Conservation (phyloP, 2,113 vertebrate genomes). For the Grallaria varia region DNA sequence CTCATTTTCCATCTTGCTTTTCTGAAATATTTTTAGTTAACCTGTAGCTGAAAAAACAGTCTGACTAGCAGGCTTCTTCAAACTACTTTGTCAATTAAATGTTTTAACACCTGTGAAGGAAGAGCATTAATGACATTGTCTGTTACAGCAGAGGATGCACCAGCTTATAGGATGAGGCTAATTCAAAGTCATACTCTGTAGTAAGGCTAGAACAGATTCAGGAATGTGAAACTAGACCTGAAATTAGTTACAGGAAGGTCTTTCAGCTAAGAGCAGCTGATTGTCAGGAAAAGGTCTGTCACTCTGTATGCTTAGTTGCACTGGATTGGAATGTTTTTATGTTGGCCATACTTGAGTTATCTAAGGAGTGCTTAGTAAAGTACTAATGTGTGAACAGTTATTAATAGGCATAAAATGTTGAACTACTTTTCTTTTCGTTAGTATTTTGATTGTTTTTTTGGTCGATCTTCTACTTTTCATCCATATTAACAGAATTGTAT, state of each 20-base stretch:
- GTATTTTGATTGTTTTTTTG: background rate
- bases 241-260: background rate
- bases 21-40: background rate
- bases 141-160: background rate
- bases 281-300: background rate
- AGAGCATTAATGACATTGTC: background rate
- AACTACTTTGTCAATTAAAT: background rate
- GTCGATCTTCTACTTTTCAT: background rate
- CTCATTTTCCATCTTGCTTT: background rate
- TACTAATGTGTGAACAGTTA: background rate
- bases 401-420: background rate
- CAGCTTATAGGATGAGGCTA: background rate
- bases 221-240: background rate
- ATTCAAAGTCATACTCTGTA: background rate
- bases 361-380: background rate
- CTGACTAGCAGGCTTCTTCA: background rate
- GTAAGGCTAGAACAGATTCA: background rate
- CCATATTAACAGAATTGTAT: rapidly evolving
- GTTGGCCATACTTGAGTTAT: background rate
- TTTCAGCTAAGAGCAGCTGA: background rate
- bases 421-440: background rate
- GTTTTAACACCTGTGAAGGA: background rate
- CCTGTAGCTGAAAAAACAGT: background rate
- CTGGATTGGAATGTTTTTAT: background rate
- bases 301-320: background rate